Base-by-base conservation (phyloP, 2,797 vertebrate species). In the Mus minutoides region DNA sequence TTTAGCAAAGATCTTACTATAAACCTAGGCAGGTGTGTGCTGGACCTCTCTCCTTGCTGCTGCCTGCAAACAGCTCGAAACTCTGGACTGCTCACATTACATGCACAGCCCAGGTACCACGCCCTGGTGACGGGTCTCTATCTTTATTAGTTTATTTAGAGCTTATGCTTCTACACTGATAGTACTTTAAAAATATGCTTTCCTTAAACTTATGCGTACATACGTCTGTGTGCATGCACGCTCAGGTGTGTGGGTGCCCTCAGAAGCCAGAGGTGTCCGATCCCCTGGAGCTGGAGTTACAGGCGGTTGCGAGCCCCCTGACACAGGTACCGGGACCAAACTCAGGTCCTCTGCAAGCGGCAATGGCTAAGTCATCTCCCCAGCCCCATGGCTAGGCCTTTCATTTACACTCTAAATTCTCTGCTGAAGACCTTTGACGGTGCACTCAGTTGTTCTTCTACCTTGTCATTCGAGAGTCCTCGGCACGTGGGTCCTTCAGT, bases 131-230 rank as follows among this genome's bases (percentile, higher is more conserved):
- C 7, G 1, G 64, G 34, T 93, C 67, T 79, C 87, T 83, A 71
- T 94, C 60, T 73, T 76, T 62, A 46, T 80, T 73, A 90, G 54
- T 87, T 64, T 62, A 2, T 75, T 77, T 80, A 97, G 34, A 88
- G 31, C 10, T 64, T 37, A 54, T 12, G 9, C 62, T 34, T 71
- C 43, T 6, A 49, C 89, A 89, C 1, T 6, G 6, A 75, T 40
- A 24, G 12, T 64, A 54, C 3, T 88, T 79, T 1, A 62, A 84
- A 71, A 87, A 17, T 13, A 49, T 49, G 43, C 26, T 52, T 64
- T 43, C 58, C n/a, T 0, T 7, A 8, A 46, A 87, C 29, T 56
- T 73, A 56, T 29, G 16, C 56, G 13, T 40, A 40, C 26, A 3
- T 73, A 0, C 17, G 2, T 56, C 34, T 73, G 2, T 87, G 13